Base-by-base conservation (phyloP, 1,140 invertebrate genomes). In the Sipha flava region DNA sequence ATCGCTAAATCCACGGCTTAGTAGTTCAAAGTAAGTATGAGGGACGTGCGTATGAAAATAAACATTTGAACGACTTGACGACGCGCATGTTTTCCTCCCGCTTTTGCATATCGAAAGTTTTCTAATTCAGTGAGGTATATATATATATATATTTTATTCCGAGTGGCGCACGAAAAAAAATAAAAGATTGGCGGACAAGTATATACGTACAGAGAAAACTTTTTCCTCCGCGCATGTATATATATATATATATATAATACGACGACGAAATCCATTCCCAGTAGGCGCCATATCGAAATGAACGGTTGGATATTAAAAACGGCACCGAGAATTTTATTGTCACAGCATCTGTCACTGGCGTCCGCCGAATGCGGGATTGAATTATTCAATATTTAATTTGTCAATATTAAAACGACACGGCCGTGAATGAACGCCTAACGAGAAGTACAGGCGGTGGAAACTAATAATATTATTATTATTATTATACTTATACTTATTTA, bases 301-400 rank as follows among this genome's bases (percentile, higher is more conserved):
- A 75, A 75, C 72, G 52, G 34, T 57, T 21, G 72, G 72, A 75
- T 75, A 75, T 75, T 75, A 75, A 75, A 75, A 75, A 75, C 31
- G 70, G 45, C 45, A 31, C 18, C 18, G 52, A 6, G 34, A 57
- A 31, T 40, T 75, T 75, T 57, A 75, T 57, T 57, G 72, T 75
- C 49, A 75, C 52, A 57, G 72, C 72, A 75, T 54, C 72, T 75
- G 72, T 75, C 72, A 75, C 72, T 57, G 34, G 72, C 49, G 72
- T 52, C 29, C 70, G 18, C 29, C 70, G 18, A 34, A 26, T 73
- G 72, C 34, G 70, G 47, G 57, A 40, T 57, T 75, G 72, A 57
- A 75, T 75, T 75, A 75, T 75, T 75, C 49, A 75, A 75, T 75
- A 75, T 75, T 75, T 75, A 75, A 75, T 75, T 75, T 75, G 52